Evolutionary conservation across 2,113 vertebrate species (phyloP), one percentile per base, ranked within the genome.

Genomic region (Abramis brama): DNA sequence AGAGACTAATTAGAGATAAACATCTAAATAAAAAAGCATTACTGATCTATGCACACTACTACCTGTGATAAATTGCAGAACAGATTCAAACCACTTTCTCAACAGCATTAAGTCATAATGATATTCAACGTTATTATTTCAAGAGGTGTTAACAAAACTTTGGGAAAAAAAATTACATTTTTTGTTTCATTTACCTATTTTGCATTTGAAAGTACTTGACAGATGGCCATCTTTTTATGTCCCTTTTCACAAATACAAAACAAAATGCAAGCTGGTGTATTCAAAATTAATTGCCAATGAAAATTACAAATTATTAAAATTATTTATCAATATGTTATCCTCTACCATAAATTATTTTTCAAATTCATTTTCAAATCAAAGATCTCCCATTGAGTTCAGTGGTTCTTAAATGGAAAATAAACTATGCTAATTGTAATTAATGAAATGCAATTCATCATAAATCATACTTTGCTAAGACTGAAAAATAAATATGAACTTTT

Each of bases 21-120:
- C n/a, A 79, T 62, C 78, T 60, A 81, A 81, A 64, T 47, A 17
- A 75, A 50, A 73, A 75, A 50, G n/a, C 59, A 66, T 62, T 39
- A 43, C 6, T 17, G 23, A 47, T 60, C 33, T 60, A n/a, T 23
- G 23, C 33, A 60, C 12, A 15, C 7, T 52, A 27, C 21, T 60
- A n/a, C 11, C 11, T 43, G 39, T 80, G 6, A 45, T 62, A 27
- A 62, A 27, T 2, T 45, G 57, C 30, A 60, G 30, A 12, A 78
- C 27, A 36, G 52, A 80, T 45, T 25, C 39, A 64, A 13, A 80
- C 11, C 7, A 64, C 15, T 64, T 43, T 12, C 19, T 2, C 33
- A 9, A 15, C 33, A 23, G 50, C 39, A 5, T 43, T 2, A 23
- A 71, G 19, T 27, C 1, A 2, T 39, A 39, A 79, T 45, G 1